Evolutionary conservation across 2,797 vertebrate species (phyloP).

Genomic region (Orientallactaga sibirica): DNA sequence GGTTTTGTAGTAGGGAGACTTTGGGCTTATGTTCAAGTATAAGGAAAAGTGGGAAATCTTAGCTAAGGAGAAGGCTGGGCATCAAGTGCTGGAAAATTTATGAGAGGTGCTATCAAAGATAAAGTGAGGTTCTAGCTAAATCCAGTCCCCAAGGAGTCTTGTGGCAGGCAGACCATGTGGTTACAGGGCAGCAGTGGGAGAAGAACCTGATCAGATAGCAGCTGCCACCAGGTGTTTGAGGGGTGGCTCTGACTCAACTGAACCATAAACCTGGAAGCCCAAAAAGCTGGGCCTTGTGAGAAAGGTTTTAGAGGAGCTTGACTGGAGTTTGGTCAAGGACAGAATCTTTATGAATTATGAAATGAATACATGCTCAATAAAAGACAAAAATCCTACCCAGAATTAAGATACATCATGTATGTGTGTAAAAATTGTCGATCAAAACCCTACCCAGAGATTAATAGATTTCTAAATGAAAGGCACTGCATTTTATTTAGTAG

Average conservation of each 20-base stretch:
- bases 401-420: not conserved
- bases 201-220: not conserved
- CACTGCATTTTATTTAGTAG: not conserved
- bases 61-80: not conserved
- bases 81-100: not conserved
- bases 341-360: not conserved
- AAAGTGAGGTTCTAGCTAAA: not conserved
- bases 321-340: not conserved
- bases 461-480: conserved; percentile 39
- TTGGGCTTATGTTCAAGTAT: not conserved
- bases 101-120: not conserved
- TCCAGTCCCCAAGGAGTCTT: not conserved
- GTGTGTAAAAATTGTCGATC: too few relatives aligned
- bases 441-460: not conserved
- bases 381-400: not conserved
- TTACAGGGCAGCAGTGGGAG: not conserved
- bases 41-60: not conserved
- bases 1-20: not conserved
- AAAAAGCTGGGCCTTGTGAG: not conserved
- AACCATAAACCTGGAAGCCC: too few relatives aligned
- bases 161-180: not conserved
- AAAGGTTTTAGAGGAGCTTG: not conserved
- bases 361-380: not conserved
- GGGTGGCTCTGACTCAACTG: not conserved
- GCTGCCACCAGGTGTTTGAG: too few relatives aligned